Percentiles rank a stretch among this genome's conserved stretches.
These are phyloP conservation scores for Odontocerum albicorne DNA, from an alignment of 2,888 invertebrate genomes.

Conservation along the genomic window DNA sequence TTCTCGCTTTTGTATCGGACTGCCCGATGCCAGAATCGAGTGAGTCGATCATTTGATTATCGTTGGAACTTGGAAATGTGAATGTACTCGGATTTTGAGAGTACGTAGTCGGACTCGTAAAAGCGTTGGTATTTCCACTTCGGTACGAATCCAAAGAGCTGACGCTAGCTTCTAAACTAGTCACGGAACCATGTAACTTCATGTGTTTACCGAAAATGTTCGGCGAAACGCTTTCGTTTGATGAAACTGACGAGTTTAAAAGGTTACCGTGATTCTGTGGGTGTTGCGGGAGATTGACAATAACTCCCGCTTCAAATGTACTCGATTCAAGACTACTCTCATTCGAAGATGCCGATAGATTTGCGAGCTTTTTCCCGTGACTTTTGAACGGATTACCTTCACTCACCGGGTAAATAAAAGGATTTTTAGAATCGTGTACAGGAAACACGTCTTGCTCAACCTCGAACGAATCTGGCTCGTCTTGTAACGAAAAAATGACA, in stretches of 20 bases:
- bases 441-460: constrained; percentile 17
- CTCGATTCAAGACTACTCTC: constrained; percentile 50
- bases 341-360: constrained; percentile 45
- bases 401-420: constrained; percentile 33
- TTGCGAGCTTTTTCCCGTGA: constrained; percentile 11
- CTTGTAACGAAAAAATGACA: constrained; percentile 9
- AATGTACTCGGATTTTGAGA: constrained; percentile 8
- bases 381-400: constrained; percentile 1
- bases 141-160: constrained; percentile 53
- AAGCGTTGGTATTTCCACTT: constrained; percentile 38
- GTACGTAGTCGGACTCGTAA: constrained; percentile 17
- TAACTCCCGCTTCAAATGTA: constrained; percentile 49
- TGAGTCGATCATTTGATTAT: constrained; percentile 52
- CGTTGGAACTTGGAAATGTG: constrained; percentile 34
- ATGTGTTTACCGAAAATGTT: constrained; percentile 50
- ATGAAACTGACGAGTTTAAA: constrained; percentile 52
- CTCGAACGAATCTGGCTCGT: constrained; percentile 1
- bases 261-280: constrained; percentile 38
- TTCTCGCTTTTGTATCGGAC: constrained; percentile 49
- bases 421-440: constrained; percentile 11
- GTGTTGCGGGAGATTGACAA: constrained; percentile 20
- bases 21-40: constrained; percentile 56
- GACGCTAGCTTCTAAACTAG: constrained; percentile 55
- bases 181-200: constrained; percentile 52
- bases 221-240: constrained; percentile 55